Conservation (phyloP, 2,113 vertebrate genomes). For the Arothron firmamentum region DNA sequence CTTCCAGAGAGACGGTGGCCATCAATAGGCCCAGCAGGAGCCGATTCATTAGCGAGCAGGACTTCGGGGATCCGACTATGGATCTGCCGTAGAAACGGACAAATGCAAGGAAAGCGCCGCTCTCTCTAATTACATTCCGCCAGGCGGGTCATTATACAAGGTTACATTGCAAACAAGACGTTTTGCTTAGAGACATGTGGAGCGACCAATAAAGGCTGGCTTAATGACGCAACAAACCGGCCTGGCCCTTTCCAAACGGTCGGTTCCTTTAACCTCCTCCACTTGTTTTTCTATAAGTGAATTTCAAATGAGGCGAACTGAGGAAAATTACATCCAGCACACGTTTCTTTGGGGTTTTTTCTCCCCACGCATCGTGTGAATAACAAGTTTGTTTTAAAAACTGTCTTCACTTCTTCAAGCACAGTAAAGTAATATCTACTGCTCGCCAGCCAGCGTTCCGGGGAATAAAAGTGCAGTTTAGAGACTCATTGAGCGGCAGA, state of each 20-base stretch:
- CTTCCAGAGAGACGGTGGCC: constrained; percentile 52
- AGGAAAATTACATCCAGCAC: constrained; percentile 19
- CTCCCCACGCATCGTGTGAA: constrained; percentile 6
- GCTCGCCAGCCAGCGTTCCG: constrained; percentile 10
- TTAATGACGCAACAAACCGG: constrained; percentile 67
- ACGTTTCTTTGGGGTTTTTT: background rate
- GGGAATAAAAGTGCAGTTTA: constrained; percentile 6
- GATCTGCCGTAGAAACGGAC: constrained; percentile 59
- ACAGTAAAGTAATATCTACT: background rate
- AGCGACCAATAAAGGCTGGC: constrained; percentile 65
- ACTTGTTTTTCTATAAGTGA: constrained; percentile 26
- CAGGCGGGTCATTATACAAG: constrained; percentile 64
- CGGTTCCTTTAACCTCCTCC: constrained; percentile 30
- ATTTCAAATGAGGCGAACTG: constrained; percentile 32
- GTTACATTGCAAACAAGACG: constrained; percentile 64
- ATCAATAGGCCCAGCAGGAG: constrained; percentile 60
- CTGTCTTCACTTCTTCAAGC: constrained; percentile 2
- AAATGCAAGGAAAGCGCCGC: constrained; percentile 55
- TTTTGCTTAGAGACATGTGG: constrained; percentile 60
- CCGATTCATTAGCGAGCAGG: constrained; percentile 63
- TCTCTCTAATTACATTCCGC: constrained; percentile 73
- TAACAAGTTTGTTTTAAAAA: constrained; percentile 13
- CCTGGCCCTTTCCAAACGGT: constrained; percentile 34
- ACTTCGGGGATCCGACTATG: constrained; percentile 62
- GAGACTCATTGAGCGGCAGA: too few relatives aligned